Conservation (phyloP, 53 echinoderm and acorn worm genomes). For the Astropecten irregularis region DNA sequence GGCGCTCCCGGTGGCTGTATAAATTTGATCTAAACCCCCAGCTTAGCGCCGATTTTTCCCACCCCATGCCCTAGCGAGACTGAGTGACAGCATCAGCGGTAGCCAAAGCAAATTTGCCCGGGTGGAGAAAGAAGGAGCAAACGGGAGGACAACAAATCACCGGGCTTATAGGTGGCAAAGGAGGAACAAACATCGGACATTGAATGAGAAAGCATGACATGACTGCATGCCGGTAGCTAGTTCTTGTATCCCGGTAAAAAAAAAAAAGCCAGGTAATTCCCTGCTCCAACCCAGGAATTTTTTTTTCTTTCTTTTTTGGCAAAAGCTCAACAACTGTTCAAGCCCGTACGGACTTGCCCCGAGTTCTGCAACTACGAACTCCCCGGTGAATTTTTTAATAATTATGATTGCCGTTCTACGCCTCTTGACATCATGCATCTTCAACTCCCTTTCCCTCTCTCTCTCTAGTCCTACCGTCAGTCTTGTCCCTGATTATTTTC, state of each 20-base stretch:
- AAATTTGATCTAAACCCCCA: constrained; percentile 33
- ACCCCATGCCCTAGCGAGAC: neutral
- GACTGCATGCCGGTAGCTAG: neutral
- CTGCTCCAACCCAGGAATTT: constrained; percentile 27
- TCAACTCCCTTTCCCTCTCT: no score
- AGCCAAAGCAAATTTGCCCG: constrained; percentile 21
- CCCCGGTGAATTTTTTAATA: constrained; percentile 31
- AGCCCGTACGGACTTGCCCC: neutral
- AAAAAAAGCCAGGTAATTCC: constrained; percentile 23
- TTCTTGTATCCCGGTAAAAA: constrained; percentile 20
- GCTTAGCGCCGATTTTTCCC: constrained; percentile 45
- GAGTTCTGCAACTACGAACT: constrained; percentile 1
- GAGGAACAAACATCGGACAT: neutral
- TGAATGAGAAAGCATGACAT: neutral
- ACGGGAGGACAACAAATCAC: neutral
- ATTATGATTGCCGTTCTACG: constrained; percentile 31
- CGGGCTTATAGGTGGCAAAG: neutral
- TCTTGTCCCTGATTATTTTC: neutral
- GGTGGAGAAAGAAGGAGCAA: neutral
- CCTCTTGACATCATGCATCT: constrained; percentile 33
- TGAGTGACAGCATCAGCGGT: constrained; percentile 23
- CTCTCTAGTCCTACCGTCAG: no score
- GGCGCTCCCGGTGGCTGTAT: constrained; percentile 17
- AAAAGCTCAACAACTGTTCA: constrained; percentile 19
- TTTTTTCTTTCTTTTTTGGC: no score